Conservation (phyloP, 2,888 invertebrate genomes). For the Xestoiulus laeticollis region DNA sequence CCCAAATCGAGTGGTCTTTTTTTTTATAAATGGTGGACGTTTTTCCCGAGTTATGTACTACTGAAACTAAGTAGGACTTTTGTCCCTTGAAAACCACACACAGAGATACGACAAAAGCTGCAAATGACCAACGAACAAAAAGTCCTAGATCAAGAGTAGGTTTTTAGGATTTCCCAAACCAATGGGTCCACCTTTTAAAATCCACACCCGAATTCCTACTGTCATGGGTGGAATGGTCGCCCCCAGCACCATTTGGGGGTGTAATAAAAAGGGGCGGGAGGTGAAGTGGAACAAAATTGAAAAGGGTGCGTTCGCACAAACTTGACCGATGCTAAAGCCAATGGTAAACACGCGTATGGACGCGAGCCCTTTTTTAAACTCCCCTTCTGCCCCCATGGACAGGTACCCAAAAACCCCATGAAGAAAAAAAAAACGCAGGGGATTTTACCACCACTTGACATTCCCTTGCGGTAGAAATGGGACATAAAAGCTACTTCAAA, state of each 20-base stretch:
- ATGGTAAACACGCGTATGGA: constrained; percentile 19
- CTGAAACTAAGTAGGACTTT: constrained; percentile 12
- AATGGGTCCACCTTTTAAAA: constrained; percentile 13
- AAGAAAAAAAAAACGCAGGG: neutral
- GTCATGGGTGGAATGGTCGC: neutral
- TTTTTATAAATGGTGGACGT: neutral
- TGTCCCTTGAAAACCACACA: constrained; percentile 19
- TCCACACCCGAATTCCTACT: constrained; percentile 18
- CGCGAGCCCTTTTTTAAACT: neutral
- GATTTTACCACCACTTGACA: constrained; percentile 20
- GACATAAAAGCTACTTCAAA: constrained; percentile 23
- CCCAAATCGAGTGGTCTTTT: neutral
- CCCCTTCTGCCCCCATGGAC: neutral
- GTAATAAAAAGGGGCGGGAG: constrained; percentile 18
- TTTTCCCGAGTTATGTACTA: constrained; percentile 1
- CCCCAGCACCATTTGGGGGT: constrained; percentile 4
- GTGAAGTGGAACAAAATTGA: constrained; percentile 21
- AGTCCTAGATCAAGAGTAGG: constrained; percentile 10
- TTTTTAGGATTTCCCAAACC: constrained; percentile 20
- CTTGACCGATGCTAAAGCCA: neutral
- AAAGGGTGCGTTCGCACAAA: neutral
- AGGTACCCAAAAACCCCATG: neutral
- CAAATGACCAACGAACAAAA: constrained; percentile 20
- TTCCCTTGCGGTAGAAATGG: constrained; percentile 19
- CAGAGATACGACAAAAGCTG: constrained; percentile 18